Evolutionary conservation across 1,140 invertebrate species (phyloP).

Genomic region (Diprion similis): DNA sequence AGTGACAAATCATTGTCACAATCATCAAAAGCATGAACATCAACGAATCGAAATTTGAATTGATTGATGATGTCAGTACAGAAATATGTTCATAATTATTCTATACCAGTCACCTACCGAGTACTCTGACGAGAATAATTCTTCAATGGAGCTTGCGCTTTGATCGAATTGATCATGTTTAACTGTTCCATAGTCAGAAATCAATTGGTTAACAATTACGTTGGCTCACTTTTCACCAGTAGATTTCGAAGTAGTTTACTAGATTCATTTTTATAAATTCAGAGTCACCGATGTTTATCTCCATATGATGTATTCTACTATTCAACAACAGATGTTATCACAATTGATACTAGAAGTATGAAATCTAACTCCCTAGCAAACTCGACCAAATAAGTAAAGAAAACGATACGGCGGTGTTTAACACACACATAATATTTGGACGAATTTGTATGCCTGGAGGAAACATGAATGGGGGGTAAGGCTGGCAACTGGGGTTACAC

Average conservation of each 20-base stretch:
- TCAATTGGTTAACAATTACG: not conserved
- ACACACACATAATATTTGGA: too few species aligned
- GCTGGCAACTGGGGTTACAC: too few species aligned
- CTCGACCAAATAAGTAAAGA: too few species aligned
- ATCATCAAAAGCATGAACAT: not conserved
- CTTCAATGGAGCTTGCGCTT: not conserved
- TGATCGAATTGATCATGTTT: not conserved
- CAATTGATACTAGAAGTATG: too few species aligned
- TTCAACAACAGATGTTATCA: too few species aligned
- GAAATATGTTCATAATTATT: not conserved
- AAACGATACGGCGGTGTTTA: too few species aligned
- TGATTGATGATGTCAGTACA: not conserved
- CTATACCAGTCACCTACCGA: not conserved
- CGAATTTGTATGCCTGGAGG: too few species aligned
- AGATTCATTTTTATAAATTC: too few species aligned
- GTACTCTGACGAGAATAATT: not conserved
- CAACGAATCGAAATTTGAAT: not conserved
- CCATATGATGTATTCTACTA: too few species aligned
- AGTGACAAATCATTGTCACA: not conserved
- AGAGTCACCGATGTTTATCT: too few species aligned
- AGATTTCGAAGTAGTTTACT: not conserved
- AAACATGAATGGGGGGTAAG: too few species aligned
- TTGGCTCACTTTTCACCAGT: not conserved
- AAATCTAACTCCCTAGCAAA: too few species aligned
- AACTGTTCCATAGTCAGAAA: not conserved